Evolutionary conservation across 1,140 invertebrate genomes (phyloP).

Genomic region (Thaumetopoea pityocampa): DNA sequence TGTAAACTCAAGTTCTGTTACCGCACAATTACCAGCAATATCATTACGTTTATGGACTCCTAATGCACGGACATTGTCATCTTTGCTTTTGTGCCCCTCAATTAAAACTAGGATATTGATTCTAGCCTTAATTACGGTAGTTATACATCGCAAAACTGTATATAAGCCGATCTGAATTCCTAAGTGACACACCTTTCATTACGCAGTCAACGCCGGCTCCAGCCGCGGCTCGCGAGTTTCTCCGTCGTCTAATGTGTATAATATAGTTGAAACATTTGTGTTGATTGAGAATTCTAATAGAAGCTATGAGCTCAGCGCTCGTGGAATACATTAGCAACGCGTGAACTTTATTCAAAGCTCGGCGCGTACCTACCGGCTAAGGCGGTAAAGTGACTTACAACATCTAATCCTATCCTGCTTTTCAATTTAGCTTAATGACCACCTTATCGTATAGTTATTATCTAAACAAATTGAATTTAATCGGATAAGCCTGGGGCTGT

Average conservation of each 20-base stretch:
- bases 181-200: constrained; percentile 61
- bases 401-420: constrained; percentile 34
- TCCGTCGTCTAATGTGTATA: constrained; percentile 36
- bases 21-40: too few species aligned
- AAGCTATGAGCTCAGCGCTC: constrained; percentile 67
- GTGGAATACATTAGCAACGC: constrained; percentile 69
- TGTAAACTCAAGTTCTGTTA: too few species aligned
- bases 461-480: constrained; percentile 17
- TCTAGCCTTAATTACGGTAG: too few species aligned
- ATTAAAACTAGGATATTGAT: too few species aligned
- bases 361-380: constrained; percentile 25
- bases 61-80: too few species aligned
- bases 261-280: constrained; percentile 53
- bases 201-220: constrained; percentile 56
- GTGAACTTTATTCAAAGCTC: constrained; percentile 68
- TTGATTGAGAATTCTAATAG: constrained; percentile 66
- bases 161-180: too few species aligned
- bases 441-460: constrained; percentile 21
- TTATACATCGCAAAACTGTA: too few species aligned
- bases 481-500: constrained; percentile 3
- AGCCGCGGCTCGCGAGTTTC: constrained; percentile 33
- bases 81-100: too few species aligned
- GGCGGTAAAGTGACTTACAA: constrained; percentile 24
- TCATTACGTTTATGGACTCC: too few species aligned
- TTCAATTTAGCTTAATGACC: constrained; percentile 32